Percentiles rank a stretch among this genome's conserved stretches.
Evolutionary conservation across 2,888 invertebrate species (phyloP).

Genomic region (Drosophila formosana): DNA sequence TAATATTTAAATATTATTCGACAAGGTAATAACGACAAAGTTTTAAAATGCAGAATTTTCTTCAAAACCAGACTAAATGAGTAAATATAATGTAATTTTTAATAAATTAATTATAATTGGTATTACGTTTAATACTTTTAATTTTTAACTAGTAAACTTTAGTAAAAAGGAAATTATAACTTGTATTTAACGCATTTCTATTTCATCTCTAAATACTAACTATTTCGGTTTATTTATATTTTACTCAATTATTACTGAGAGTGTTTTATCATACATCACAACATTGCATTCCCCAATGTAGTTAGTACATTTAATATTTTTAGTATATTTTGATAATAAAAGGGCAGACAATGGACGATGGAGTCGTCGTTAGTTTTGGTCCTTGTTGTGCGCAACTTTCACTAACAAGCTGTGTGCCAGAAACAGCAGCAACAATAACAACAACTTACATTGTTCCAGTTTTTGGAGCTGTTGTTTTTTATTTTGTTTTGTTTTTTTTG

Average conservation of each 20-base stretch:
- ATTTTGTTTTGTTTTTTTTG: constrained; percentile 45
- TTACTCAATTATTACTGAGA: background rate
- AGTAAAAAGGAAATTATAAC: too few species aligned
- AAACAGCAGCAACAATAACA: constrained; percentile 30
- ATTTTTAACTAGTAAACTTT: too few species aligned
- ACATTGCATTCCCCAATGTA: constrained; percentile 1
- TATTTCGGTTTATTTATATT: background rate
- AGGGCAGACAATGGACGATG: constrained; percentile 40
- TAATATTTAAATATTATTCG: too few species aligned
- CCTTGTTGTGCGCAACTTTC: constrained; percentile 57
- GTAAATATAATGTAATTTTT: too few species aligned
- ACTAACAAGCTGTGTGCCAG: constrained; percentile 62
- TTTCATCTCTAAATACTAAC: too few species aligned
- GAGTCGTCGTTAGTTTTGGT: constrained; percentile 40
- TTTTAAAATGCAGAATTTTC: too few species aligned
- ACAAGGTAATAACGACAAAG: too few species aligned
- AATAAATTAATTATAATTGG: too few species aligned
- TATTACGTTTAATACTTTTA: too few species aligned
- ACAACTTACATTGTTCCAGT: constrained; percentile 44
- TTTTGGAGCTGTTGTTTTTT: constrained; percentile 34
- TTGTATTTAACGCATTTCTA: too few species aligned
- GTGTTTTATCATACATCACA: background rate
- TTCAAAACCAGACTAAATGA: too few species aligned
- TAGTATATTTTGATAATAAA: constrained; percentile 19
- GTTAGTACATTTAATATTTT: constrained; percentile 11